Evolutionary conservation across 2,113 vertebrate genomes (phyloP).

Genomic region (Colaptes auratus): DNA sequence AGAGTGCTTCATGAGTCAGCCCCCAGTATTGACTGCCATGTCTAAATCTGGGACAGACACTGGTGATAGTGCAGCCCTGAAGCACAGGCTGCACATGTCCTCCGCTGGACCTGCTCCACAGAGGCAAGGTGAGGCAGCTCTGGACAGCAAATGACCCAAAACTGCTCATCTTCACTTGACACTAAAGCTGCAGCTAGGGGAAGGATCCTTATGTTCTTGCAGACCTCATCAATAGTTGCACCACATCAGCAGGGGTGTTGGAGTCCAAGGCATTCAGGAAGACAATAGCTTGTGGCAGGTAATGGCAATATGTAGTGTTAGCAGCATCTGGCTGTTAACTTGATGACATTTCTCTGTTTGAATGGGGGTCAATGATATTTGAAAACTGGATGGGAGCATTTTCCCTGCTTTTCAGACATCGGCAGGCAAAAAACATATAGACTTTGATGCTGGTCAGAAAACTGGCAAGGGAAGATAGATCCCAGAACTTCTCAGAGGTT

Average conservation of each 20-base stretch:
- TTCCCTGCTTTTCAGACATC: background rate
- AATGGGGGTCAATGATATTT: background rate
- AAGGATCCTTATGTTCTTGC: background rate
- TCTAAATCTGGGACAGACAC: background rate
- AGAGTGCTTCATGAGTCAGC: background rate
- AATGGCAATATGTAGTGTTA: accelerated
- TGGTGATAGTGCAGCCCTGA: background rate
- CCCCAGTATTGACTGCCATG: background rate
- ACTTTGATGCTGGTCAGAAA: background rate
- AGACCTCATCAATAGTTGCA: background rate
- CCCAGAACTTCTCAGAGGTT: background rate
- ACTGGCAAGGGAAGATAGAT: background rate
- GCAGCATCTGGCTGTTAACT: background rate
- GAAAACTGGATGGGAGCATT: background rate
- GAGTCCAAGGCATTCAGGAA: background rate
- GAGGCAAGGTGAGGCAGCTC: background rate
- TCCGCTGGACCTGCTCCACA: background rate
- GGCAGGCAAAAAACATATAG: background rate
- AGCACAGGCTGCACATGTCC: background rate
- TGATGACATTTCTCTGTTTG: background rate
- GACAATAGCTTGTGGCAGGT: accelerated
- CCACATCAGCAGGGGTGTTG: background rate
- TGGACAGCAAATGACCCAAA: background rate
- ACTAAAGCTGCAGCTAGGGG: background rate
- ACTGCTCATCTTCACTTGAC: background rate